These are phyloP conservation scores for Xenopus petersii DNA, from an alignment of 2,797 vertebrate genomes.

Conservation along the genomic window DNA sequence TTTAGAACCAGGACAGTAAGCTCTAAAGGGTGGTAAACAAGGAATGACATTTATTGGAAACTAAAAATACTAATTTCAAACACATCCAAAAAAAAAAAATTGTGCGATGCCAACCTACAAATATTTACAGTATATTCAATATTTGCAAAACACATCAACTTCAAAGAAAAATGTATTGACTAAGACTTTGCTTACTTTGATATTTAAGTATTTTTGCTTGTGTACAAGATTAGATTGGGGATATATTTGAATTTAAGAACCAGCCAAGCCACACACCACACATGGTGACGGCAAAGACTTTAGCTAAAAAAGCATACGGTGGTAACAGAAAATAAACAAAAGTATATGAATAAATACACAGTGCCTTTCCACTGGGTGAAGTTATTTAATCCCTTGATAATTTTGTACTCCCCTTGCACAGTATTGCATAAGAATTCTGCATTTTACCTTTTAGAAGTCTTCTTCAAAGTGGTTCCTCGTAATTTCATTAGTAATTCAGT, in stretches of 20 bases:
- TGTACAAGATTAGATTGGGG: conserved; percentile 40
- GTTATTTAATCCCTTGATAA: not conserved
- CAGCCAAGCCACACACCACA: conserved; percentile 44
- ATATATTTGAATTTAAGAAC: conserved; percentile 30
- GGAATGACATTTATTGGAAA: conserved; percentile 15
- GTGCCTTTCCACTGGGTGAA: not conserved
- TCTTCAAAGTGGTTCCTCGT: not conserved
- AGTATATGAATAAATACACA: conserved; percentile 2
- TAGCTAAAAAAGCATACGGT: not conserved
- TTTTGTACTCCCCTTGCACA: not conserved
- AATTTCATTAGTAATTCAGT: not conserved
- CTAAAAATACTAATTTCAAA: conserved; percentile 17
- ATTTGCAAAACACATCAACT: conserved; percentile 40
- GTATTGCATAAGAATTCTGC: not conserved
- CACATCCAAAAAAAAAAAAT: conserved; percentile 17
- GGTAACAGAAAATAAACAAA: conserved; percentile 3
- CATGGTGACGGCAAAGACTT: not conserved
- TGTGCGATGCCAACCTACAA: conserved; percentile 33
- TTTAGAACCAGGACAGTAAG: not conserved
- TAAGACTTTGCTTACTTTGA: conserved; percentile 25
- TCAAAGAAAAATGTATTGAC: conserved; percentile 30
- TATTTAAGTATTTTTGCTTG: conserved; percentile 38
- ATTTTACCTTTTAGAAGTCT: not conserved
- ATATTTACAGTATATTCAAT: conserved; percentile 35
- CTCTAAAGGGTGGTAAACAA: conserved; percentile 7